phyloP scores from a whole-genome alignment of 2,113 vertebrate genomes.

The Pitta sordida region DNA sequence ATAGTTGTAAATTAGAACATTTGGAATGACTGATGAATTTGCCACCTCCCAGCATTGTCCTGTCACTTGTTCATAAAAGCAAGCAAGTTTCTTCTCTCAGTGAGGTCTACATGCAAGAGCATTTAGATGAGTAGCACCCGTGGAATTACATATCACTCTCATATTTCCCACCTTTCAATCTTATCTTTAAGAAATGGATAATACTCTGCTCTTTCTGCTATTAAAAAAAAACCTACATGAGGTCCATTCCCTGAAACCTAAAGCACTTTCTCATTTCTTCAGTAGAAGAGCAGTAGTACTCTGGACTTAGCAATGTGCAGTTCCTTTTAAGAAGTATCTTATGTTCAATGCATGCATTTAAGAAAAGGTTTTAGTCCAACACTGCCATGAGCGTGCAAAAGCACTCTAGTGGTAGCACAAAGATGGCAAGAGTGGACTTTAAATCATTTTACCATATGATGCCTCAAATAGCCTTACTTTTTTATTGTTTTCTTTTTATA shows the following conservation, averaged over 20 bases:
- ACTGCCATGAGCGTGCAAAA: background rate
- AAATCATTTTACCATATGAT: background rate
- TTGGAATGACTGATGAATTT: background rate
- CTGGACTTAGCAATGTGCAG: background rate
- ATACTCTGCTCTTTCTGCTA: background rate
- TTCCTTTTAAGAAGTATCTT: background rate
- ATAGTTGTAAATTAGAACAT: conserved; percentile 3
- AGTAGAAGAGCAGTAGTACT: background rate
- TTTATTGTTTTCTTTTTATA: background rate
- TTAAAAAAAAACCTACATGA: background rate
- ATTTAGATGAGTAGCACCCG: background rate
- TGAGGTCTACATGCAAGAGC: background rate
- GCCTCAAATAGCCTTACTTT: background rate
- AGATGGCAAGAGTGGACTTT: background rate
- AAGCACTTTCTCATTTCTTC: background rate
- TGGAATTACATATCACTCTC: background rate
- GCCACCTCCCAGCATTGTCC: background rate
- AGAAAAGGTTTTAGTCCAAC: background rate
- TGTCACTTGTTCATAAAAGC: background rate
- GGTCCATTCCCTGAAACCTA: background rate
- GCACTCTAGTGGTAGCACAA: background rate
- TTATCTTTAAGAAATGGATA: background rate
- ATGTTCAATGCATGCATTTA: background rate
- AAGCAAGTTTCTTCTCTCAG: background rate
- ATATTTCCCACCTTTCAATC: background rate